Evolutionary conservation across 1,140 invertebrate species (phyloP), one percentile per base, ranked within the genome.

Genomic region (Drosophila pachea): DNA sequence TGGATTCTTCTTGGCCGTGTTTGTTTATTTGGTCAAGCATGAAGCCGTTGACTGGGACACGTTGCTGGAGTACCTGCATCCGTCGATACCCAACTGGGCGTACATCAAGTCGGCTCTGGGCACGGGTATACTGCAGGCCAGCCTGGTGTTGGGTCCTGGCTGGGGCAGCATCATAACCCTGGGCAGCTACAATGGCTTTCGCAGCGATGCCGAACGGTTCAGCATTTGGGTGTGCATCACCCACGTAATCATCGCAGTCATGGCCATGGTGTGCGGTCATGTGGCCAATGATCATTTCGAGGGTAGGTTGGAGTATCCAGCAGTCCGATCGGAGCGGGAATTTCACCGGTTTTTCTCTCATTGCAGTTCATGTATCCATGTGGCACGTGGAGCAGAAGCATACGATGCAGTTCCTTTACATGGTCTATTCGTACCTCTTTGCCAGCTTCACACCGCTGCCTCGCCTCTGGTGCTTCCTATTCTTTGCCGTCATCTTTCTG

Each of bases 221-320:
- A 84, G 73, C 12, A 43, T 74, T 32, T 89, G 84, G 87, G 78
- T 86, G 14, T 73, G 81, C 29, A 9, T 81, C 0, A 89, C 74
- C 7, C 78, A 86, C 45, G 49, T 87, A 0, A 16, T 74, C 0
- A 55, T 88, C 12, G 69, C 70, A 0, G n/a, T 81, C 4, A 74
- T 88, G 84, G 84, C 74, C 6, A 53, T 69, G 5, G 52, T 88
- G 11, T 84, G 81, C 64, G 75, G 78, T n/a, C 73, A 74, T 47
- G 77, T 89, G 52, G 87, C 81, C 7, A 76, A 86, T 35, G 87
- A 89, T 81, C 76, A 89, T 47, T 89, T 89, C 48, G 87, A 89
- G 12, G 48, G 87, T 88, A 16, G 48, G 71, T 12, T 16, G 6
- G 7, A 31, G 31, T 42, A 2, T 40, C 32, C 22, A 2, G 0